Percentiles rank a stretch among this genome's conserved stretches.
Conservation (phyloP, 2,113 vertebrate species). For the Pelodiscus sinensis region DNA sequence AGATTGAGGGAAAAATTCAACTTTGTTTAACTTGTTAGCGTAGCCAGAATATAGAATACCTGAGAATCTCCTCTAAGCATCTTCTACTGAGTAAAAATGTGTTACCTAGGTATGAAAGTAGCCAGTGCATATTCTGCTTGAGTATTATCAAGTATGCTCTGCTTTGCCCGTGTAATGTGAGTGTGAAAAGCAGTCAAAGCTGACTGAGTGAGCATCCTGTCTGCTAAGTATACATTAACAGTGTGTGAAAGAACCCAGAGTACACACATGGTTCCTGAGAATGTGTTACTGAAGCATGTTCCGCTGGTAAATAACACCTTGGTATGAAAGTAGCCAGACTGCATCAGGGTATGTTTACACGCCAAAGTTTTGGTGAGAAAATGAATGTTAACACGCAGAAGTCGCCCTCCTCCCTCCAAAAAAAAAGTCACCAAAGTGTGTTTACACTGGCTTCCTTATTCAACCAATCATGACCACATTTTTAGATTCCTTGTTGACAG, state of each 20-base stretch:
- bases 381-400: no score
- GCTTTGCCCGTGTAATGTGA: background rate
- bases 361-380: no score
- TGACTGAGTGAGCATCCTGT: background rate
- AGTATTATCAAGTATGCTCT: background rate
- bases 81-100: background rate
- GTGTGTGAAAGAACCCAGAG: background rate
- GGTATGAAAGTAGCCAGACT: background rate
- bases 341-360: background rate
- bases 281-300: background rate
- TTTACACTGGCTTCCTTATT: no score
- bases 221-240: background rate
- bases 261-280: background rate
- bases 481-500: no score
- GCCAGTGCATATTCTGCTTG: background rate
- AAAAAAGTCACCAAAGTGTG: no score
- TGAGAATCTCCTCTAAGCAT: background rate
- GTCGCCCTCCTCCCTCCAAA: no score
- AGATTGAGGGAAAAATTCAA: background rate
- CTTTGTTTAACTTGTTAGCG: background rate
- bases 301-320: background rate
- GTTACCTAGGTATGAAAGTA: background rate
- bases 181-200: background rate
- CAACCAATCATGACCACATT: no score
- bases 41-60: background rate